These are phyloP conservation scores for Varroa destructor DNA, from an alignment of 1,140 invertebrate genomes.

Conservation along the genomic window DNA sequence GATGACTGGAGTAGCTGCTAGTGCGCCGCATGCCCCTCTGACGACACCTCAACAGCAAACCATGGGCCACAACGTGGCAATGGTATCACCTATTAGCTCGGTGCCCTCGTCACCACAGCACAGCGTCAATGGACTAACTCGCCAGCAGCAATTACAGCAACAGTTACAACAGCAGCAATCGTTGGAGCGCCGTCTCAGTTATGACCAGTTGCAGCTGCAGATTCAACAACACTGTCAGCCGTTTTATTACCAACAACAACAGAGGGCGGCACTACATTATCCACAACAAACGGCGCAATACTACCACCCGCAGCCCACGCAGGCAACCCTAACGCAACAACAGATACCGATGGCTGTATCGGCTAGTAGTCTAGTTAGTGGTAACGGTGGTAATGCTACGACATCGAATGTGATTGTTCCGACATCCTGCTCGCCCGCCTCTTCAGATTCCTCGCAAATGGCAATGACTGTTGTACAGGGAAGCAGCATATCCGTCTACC, in stretches of 20 bases:
- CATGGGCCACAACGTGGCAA: constrained; percentile 2
- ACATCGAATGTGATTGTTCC: neutral
- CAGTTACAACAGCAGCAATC: neutral
- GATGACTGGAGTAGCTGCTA: too few species aligned
- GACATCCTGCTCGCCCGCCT: neutral
- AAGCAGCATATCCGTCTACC: neutral
- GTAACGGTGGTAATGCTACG: neutral
- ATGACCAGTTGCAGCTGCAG: constrained; percentile 13
- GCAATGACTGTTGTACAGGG: too few species aligned
- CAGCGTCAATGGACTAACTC: neutral
- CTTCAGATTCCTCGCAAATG: too few species aligned
- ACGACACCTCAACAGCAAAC: neutral
- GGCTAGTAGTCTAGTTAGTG: too few species aligned
- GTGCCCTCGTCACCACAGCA: constrained; percentile 24
- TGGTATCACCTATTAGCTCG: constrained; percentile 22
- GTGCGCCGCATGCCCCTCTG: too few species aligned
- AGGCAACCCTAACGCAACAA: too few species aligned
- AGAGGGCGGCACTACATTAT: neutral
- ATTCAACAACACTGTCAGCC: constrained; percentile 10
- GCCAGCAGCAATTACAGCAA: too few species aligned
- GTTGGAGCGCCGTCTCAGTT: constrained; percentile 6
- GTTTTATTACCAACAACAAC: constrained; percentile 5
- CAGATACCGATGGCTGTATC: too few species aligned
- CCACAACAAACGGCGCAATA: constrained; percentile 11
- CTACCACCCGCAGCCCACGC: neutral